phyloP scores from a whole-genome alignment of 2,113 vertebrate genomes.

The Ia io region DNA sequence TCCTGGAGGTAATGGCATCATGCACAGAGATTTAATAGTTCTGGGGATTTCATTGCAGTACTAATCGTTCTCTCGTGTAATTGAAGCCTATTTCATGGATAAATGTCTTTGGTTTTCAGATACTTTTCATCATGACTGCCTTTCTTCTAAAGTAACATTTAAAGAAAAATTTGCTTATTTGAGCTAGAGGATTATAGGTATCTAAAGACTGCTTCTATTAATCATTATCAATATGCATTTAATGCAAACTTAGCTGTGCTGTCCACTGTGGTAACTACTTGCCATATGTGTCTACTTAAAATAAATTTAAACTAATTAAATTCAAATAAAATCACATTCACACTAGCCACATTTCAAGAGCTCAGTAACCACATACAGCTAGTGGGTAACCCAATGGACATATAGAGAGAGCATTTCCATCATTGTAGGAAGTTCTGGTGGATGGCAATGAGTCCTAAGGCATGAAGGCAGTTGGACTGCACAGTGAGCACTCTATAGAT shows the following conservation, averaged over 20 bases:
- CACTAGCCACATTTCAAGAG: not conserved
- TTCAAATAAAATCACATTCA: not conserved
- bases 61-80: not conserved
- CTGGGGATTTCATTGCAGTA: not conserved
- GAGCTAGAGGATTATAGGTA: not conserved
- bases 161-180: slow-evolving; percentile 2
- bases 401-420: not conserved
- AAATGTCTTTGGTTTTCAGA: not conserved
- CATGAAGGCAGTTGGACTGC: not conserved
- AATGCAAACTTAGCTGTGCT: not conserved
- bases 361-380: not conserved
- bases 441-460: not conserved
- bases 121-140: not conserved
- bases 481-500: not conserved
- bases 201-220: not conserved
- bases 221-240: not conserved
- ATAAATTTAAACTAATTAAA: not conserved
- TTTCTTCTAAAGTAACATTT: not conserved
- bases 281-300: not conserved
- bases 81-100: not conserved
- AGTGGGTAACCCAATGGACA: not conserved
- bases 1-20: slow-evolving; percentile 33
- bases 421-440: not conserved
- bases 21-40: not conserved
- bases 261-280: not conserved